These are phyloP conservation scores for Diplodus sargus DNA, from an alignment of 2,797 vertebrate species.

Conservation along the genomic window DNA sequence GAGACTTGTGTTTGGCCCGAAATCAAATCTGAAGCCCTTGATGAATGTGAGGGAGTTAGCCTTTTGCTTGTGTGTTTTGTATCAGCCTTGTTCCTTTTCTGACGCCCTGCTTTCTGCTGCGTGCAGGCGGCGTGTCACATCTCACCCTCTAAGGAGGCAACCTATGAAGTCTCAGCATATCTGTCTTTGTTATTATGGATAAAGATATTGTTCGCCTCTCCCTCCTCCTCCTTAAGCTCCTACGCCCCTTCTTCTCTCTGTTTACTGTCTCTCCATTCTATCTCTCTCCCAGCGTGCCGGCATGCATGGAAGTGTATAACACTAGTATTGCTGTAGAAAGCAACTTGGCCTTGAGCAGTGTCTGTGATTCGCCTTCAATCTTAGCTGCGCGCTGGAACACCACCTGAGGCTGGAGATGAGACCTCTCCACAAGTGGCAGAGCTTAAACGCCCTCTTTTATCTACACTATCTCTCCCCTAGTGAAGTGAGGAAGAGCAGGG, in stretches of 20 bases:
- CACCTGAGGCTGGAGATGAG: constrained; percentile 78
- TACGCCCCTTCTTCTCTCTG: constrained; percentile 39
- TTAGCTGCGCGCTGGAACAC: constrained; percentile 59
- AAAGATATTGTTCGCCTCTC: constrained; percentile 46
- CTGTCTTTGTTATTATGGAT: constrained; percentile 59
- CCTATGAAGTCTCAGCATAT: constrained; percentile 52
- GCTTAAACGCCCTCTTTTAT: constrained; percentile 77
- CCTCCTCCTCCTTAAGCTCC: constrained; percentile 33
- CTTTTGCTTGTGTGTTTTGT: constrained; percentile 55
- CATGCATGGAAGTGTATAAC: constrained; percentile 57
- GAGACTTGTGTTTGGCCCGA: constrained; percentile 71
- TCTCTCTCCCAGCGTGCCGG: constrained; percentile 35
- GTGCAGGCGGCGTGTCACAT: constrained; percentile 45
- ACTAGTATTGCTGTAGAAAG: constrained; percentile 60
- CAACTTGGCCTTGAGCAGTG: constrained; percentile 70
- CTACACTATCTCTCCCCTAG: constrained; percentile 59
- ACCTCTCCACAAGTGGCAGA: constrained; percentile 72
- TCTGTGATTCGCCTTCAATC: constrained; percentile 77
- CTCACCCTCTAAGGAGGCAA: constrained; percentile 49
- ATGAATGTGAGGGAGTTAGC: constrained; percentile 67
- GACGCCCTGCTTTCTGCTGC: constrained; percentile 42
- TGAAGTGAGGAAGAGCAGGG: constrained; percentile 49
- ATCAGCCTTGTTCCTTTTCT: constrained; percentile 45
- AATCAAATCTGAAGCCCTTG: constrained; percentile 71
- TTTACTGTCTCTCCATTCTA: constrained; percentile 42